Evolutionary conservation across 2,113 vertebrate genomes (phyloP), one percentile per base, ranked within the genome.

Genomic region (Microcebus griseorufus): DNA sequence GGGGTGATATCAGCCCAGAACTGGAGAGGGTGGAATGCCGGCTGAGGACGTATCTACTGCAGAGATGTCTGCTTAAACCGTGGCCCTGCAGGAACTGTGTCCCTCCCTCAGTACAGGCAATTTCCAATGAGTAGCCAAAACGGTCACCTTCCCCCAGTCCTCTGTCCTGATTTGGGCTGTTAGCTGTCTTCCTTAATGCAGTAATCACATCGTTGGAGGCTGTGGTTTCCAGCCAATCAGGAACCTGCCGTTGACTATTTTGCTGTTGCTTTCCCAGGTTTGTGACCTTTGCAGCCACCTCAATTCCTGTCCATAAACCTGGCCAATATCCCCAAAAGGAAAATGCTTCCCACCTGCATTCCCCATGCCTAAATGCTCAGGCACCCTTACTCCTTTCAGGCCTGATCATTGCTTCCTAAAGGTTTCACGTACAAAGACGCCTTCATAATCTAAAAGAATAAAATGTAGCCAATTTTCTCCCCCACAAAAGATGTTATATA

Each of bases 121-220:
- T 32, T 78, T 23, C 32, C 48, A n/a, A 0, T 27, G 51, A 51
- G 45, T n/a, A 51, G 25, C 29, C 12, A 29, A n/a, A 18, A 55
- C 0, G 9, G 14, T 45, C 29, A 11, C 62, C 42, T 51, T 48
- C 48, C n/a, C 32, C 42, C 37, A 45, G 13, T n/a, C 39, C 64
- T 55, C 22, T 25, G 6, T 78, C 81, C 80, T 48, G 58, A 20
- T 39, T 75, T 14, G 10, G n/a, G 25, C 22, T 7, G 4, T 13
- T 39, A 4, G 0, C 20, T 3, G 0, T 42, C 18, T 32, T 69
- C 18, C 11, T 39, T 34, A 12, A 4, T 6, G 13, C 29, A 45
- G 8, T 32, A 22, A 5, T 39, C n/a, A 18, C 12, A 14, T 9
- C 2, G 11, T 8, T 67, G n/a, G 55, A 81, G 45, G n/a, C 39